Base-by-base conservation (phyloP, 2,888 invertebrate genomes). In the Anodontia alba region DNA sequence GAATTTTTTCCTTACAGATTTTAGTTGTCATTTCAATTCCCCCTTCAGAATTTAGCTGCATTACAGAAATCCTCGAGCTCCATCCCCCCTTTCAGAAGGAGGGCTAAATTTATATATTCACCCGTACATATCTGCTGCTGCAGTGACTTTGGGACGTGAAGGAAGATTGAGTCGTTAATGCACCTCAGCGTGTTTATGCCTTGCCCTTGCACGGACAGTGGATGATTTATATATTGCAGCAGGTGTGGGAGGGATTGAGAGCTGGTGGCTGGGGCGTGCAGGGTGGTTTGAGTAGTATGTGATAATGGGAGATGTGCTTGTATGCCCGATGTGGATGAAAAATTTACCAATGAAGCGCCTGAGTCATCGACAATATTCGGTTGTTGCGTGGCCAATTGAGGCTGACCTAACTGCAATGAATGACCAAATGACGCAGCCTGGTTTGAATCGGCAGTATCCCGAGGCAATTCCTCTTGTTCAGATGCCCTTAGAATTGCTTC, bases 1-100 rank as follows among this genome's bases (percentile, higher is more conserved):
- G n/a, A n/a, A n/a, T n/a, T n/a, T n/a, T n/a, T n/a, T n/a, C n/a
- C n/a, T n/a, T n/a, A n/a, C n/a, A n/a, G n/a, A n/a, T 69, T 23
- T 76, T 76, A 10, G 76, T 68, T 36, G 54, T 43, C 17, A 73
- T 36, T 54, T 80, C 77, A n/a, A 77, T 17, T 17, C 42, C 67
- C 8, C 77, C 77, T 17, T 57, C 54, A 43, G 54, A 81, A 51
- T 8, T 51, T 42, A 29, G 46, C 51, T 3, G 71, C 81, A 46
- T 20, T 67, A 57, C 73, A 73, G 36, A 71, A 62, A 20, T 78
- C 73, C 15, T 57, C 29, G 0, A 78, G 38, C 57, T 78, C 78
- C 15, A 78, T n/a, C n/a, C n/a, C n/a, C n/a, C n/a, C n/a, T n/a
- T n/a, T n/a, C n/a, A n/a, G n/a, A n/a, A n/a, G n/a, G n/a, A n/a